Evolutionary conservation across 2,113 vertebrate genomes (phyloP).

Genomic region (Sminthopsis crassicaudata): DNA sequence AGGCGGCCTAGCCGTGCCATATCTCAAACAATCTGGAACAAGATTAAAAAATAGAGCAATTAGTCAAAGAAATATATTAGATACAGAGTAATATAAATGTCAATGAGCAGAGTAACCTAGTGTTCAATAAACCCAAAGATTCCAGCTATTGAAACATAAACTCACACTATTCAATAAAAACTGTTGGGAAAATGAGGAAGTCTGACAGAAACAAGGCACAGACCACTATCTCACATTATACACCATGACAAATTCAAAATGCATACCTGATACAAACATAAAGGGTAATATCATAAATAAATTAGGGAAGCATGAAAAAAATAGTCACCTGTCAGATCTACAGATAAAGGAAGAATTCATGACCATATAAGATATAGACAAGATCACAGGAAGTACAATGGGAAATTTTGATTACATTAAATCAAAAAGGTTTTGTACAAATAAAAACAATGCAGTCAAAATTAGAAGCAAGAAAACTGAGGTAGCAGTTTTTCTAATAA

Average conservation of each 20-base stretch:
- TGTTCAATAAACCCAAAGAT: not conserved
- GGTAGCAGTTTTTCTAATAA: not conserved
- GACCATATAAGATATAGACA: not conserved
- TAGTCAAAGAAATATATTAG: not conserved
- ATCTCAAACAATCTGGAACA: not conserved
- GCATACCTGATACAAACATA: not conserved
- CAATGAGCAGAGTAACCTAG: not conserved
- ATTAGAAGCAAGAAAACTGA: too few relatives aligned
- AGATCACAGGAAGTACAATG: not conserved
- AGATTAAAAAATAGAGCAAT: not conserved
- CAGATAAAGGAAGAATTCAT: not conserved
- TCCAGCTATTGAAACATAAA: not conserved
- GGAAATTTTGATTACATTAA: not conserved
- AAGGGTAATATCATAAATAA: not conserved
- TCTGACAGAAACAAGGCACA: not conserved
- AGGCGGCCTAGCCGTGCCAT: not conserved
- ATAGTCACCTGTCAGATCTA: not conserved
- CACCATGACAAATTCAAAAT: not conserved
- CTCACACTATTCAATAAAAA: not conserved
- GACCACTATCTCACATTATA: not conserved
- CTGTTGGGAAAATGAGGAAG: not conserved
- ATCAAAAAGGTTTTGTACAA: not conserved
- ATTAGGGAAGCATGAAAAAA: not conserved
- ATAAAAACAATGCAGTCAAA: not conserved
- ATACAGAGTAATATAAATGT: not conserved